phyloP scores from a whole-genome alignment of 2,113 vertebrate species.

The Meles meles region DNA sequence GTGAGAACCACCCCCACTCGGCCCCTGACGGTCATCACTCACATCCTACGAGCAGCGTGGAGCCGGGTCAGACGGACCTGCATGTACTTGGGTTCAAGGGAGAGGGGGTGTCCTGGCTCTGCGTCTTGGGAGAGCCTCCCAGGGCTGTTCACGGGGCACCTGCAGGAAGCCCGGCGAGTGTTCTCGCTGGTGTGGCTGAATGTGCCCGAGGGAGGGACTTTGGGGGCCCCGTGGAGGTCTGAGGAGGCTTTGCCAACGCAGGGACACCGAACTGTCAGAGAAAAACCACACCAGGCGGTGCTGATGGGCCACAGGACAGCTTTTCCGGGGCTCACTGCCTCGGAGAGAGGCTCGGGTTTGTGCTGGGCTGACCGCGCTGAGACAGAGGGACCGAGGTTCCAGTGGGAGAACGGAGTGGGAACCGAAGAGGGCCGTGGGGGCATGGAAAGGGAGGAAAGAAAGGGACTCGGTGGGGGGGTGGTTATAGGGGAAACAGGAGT shows the following conservation, averaged over 20 bases:
- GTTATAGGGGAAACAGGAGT: too few species aligned
- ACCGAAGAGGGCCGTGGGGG: rapidly evolving
- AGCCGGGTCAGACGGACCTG: too few species aligned
- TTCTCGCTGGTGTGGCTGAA: rapidly evolving
- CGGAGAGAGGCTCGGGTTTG: background rate
- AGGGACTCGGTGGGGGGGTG: too few species aligned
- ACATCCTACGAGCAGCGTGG: background rate
- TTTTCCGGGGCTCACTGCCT: background rate
- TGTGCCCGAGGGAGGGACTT: background rate
- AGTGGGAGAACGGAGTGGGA: too few species aligned
- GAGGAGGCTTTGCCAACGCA: background rate
- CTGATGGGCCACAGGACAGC: too few species aligned
- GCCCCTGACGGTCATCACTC: rapidly evolving
- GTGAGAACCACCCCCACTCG: rapidly evolving
- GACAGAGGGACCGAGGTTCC: background rate
- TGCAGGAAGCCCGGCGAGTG: background rate
- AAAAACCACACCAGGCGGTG: too few species aligned
- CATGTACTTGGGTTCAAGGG: rapidly evolving
- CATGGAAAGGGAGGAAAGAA: background rate
- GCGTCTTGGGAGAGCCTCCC: rapidly evolving
- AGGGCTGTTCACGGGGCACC: background rate
- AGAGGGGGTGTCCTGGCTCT: rapidly evolving
- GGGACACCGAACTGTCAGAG: background rate
- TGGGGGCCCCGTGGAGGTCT: background rate
- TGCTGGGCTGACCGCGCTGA: rapidly evolving